Evolutionary conservation across 2,113 vertebrate genomes (phyloP), one percentile per base, ranked within the genome.

Genomic region (Neolamprologus longior): DNA sequence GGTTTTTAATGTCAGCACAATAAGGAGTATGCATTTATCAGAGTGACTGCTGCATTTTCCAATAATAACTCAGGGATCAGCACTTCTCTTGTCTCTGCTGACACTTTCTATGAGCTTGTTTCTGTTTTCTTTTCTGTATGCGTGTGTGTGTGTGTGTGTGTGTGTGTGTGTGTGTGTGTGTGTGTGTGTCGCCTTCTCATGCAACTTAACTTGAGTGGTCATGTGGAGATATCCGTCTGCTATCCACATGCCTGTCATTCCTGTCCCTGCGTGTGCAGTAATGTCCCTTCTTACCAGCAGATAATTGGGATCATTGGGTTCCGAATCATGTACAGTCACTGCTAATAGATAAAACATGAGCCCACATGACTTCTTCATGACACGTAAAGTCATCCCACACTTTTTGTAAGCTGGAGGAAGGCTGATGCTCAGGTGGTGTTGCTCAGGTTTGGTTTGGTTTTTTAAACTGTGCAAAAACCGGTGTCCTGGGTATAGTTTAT

Each of bases 231-330:
- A 86, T 91, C 88, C 21, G 33, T 86, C 24, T 66, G n/a, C 82
- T 80, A 54, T 68, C 83, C 79, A 68, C 89, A 87, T 89, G 89
- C 82, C 19, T 79, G 88, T 83, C 88, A 88, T 90, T 88, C 89
- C 68, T 87, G 35, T 88, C 78, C 83, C 58, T 89, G 80, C 90
- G 79, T 92, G 84, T 91, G 84, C 80, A 73, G 76, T 83, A 93
- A 81, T 42, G 89, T 90, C 63, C 52, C 53, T 55, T 68, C 82
- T 80, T 47, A 10, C 45, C 24, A 7, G 3, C 28, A 86, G 90
- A 88, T 91, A 89, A 83, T 66, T 31, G 45, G 58, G 63, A 86
- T 90, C 45, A n/a, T 57, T 50, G 33, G 26, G 80, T 92, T 66
- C 89, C 53, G 54, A 50, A 76, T 61, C 68, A 5, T 28, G 45